phyloP scores from a whole-genome alignment of 2,113 vertebrate genomes.

The Parus major region DNA sequence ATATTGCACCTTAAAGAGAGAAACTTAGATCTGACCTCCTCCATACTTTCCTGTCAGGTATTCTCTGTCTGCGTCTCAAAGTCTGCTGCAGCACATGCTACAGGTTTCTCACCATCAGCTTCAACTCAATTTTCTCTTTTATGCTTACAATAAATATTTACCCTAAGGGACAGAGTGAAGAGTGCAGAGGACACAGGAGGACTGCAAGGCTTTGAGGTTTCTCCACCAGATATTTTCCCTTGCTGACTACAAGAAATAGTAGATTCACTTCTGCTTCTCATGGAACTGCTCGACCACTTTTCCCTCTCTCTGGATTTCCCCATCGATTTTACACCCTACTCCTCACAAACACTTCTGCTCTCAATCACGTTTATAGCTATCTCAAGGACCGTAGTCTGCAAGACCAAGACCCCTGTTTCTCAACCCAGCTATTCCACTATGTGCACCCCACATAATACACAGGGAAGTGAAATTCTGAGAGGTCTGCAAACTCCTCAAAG shows the following conservation, averaged over 20 bases:
- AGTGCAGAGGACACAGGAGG: background rate
- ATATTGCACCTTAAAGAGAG: background rate
- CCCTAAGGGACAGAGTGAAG: background rate
- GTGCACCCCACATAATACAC: background rate
- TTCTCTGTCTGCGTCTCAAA: background rate
- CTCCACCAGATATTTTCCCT: background rate
- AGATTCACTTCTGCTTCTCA: constrained; percentile 65
- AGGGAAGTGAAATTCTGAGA: constrained; percentile 51
- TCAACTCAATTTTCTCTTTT: background rate
- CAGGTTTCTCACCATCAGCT: background rate
- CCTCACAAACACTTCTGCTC: constrained; percentile 43
- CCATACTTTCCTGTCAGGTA: background rate
- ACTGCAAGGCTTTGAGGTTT: background rate
- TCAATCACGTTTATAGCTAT: background rate
- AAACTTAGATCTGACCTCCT: background rate
- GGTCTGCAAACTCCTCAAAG: background rate
- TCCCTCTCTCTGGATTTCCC: background rate
- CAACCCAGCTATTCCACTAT: background rate
- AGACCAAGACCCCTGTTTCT: constrained; percentile 27
- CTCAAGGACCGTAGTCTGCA: background rate
- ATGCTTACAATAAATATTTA: background rate
- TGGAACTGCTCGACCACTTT: background rate
- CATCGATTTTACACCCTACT: background rate
- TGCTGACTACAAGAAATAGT: constrained; percentile 13
- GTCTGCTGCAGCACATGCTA: background rate